These are phyloP conservation scores for Sturmia bella DNA, from an alignment of 2,888 invertebrate genomes.

Conservation along the genomic window DNA sequence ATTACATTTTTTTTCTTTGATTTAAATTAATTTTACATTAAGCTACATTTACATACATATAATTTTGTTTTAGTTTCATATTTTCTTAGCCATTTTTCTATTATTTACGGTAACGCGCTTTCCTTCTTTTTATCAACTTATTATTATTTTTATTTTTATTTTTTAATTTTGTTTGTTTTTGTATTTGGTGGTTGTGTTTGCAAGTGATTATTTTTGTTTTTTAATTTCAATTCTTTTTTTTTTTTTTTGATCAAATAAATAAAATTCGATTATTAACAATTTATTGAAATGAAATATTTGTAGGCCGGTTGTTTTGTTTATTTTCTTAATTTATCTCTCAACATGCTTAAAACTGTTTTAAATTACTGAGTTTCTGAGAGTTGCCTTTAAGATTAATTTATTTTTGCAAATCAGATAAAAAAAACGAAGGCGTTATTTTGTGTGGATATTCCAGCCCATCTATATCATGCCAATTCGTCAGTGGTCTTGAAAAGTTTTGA, in stretches of 20 bases:
- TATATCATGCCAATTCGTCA: no score
- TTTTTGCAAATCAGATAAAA: no score
- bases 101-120: constrained; percentile 69
- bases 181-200: constrained; percentile 79
- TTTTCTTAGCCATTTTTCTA: constrained; percentile 45
- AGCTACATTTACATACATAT: constrained; percentile 74
- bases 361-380: no score
- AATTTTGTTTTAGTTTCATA: constrained; percentile 64
- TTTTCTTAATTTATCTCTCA: no score
- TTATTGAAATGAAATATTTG: constrained; percentile 35
- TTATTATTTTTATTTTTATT: constrained; percentile 62
- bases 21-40: constrained; percentile 70
- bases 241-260: constrained; percentile 31
- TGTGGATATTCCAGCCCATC: no score
- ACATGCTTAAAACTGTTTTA: no score
- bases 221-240: constrained; percentile 39
- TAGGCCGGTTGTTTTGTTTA: not conserved
- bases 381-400: no score
- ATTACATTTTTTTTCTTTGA: constrained; percentile 54
- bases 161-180: constrained; percentile 77
- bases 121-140: constrained; percentile 43
- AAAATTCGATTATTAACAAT: constrained; percentile 33
- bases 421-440: no score
- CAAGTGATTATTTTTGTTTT: constrained; percentile 73
- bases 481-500: no score